These are phyloP conservation scores for Spinus pinus DNA, from an alignment of 2,797 vertebrate species.

Conservation along the genomic window DNA sequence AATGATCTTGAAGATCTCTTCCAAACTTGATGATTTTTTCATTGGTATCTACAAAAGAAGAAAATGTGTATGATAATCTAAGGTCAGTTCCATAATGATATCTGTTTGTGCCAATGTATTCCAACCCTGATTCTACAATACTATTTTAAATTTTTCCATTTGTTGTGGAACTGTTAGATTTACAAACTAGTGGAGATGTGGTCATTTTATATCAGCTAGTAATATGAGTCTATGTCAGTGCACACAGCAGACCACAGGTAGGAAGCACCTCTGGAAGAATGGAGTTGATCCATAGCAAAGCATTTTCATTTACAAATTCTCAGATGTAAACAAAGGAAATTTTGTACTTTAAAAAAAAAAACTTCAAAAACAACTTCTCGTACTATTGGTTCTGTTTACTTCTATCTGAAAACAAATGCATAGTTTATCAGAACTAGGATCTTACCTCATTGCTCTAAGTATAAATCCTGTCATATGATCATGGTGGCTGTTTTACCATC, in stretches of 20 bases:
- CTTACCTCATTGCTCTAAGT: background rate
- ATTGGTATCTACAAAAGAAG: background rate
- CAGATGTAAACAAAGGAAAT: background rate
- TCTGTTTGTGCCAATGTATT: background rate
- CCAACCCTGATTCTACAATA: background rate
- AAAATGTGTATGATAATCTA: background rate
- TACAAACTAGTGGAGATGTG: background rate
- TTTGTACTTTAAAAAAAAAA: background rate
- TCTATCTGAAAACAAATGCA: background rate
- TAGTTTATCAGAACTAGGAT: background rate
- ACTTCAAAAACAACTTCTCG: background rate
- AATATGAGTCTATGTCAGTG: background rate
- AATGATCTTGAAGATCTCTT: background rate
- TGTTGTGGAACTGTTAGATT: background rate
- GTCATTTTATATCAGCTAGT: background rate
- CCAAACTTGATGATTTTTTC: background rate
- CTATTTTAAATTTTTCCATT: background rate
- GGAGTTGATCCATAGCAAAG: background rate
- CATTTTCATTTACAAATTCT: background rate
- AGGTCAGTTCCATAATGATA: background rate
- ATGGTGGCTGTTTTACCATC: background rate
- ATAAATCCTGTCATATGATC: background rate
- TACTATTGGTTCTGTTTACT: background rate
- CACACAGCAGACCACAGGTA: background rate
- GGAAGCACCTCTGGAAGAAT: background rate